phyloP scores from a whole-genome alignment of 2,797 vertebrate species.

The Florisuga fusca region DNA sequence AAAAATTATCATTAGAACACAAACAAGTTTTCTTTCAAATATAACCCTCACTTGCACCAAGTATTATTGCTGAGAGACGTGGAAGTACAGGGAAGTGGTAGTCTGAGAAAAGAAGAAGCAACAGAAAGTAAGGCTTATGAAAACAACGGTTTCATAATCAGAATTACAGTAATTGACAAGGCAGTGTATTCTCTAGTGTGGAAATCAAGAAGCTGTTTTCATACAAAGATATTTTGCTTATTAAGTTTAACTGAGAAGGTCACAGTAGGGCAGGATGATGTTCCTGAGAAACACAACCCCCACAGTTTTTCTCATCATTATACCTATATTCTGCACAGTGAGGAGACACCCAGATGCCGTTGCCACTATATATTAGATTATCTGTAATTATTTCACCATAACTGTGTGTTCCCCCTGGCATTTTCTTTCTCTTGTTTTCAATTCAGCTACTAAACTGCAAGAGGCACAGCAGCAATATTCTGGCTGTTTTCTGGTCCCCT shows the following conservation, averaged over 20 bases:
- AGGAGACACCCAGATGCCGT: not conserved
- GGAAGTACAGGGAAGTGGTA: not conserved
- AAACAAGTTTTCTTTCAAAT: not conserved
- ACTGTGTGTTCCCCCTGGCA: not conserved
- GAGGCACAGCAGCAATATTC: not conserved
- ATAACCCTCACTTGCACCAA: not conserved
- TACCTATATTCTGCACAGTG: not conserved
- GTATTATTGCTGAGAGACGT: not conserved
- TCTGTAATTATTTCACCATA: not conserved
- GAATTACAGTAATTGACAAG: conserved; percentile 31
- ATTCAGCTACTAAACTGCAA: not conserved
- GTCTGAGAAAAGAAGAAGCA: not conserved
- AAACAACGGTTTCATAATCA: conserved; percentile 41
- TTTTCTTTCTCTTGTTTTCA: not conserved
- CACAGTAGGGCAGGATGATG: not conserved
- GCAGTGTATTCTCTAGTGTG: not conserved
- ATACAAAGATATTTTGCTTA: not conserved
- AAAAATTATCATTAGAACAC: not conserved
- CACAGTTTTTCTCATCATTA: not conserved
- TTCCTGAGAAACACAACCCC: not conserved
- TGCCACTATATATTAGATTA: not conserved
- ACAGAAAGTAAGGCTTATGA: conserved; percentile 6
- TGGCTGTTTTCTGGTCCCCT: not conserved
- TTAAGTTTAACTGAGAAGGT: conserved; percentile 26
- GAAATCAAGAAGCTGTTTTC: conserved; percentile 28